Percentiles rank a stretch among this genome's conserved stretches.
Conservation (phyloP, 2,113 vertebrate species). For the Onychostoma macrolepis region DNA sequence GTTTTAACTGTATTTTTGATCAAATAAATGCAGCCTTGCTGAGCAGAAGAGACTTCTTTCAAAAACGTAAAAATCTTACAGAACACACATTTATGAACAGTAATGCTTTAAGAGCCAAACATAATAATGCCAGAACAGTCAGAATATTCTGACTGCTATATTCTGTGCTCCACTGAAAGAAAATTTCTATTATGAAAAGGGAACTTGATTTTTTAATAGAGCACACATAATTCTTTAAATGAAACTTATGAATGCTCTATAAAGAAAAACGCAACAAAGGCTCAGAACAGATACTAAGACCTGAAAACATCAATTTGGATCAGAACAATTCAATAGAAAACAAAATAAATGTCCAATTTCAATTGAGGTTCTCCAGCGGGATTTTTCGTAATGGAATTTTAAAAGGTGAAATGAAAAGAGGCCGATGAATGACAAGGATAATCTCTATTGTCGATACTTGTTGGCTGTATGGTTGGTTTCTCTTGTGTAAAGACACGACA, state of each 20-base stretch:
- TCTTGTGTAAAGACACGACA: constrained; percentile 39
- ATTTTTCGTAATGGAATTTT: constrained; percentile 10
- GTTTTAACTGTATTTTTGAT: not conserved
- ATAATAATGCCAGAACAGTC: not conserved
- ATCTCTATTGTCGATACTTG: constrained; percentile 23
- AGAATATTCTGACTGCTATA: not conserved
- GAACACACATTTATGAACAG: not conserved
- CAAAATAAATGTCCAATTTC: constrained; percentile 3
- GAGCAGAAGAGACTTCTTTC: not conserved
- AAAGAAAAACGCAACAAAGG: not conserved
- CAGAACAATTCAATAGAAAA: constrained; percentile 1
- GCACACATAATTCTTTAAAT: not conserved
- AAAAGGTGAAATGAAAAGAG: constrained; percentile 15
- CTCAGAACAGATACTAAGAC: not conserved
- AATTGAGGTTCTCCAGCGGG: not conserved
- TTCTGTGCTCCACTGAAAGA: not conserved
- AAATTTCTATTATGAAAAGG: not conserved
- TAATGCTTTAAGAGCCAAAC: not conserved
- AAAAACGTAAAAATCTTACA: not conserved
- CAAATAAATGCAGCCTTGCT: not conserved
- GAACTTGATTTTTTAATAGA: not conserved
- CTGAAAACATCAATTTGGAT: not conserved
- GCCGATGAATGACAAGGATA: constrained; percentile 16
- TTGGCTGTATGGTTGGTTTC: constrained; percentile 37
- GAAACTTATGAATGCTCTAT: not conserved